Base-by-base conservation (phyloP, 2,797 vertebrate species). In the Chelmon rostratus region DNA sequence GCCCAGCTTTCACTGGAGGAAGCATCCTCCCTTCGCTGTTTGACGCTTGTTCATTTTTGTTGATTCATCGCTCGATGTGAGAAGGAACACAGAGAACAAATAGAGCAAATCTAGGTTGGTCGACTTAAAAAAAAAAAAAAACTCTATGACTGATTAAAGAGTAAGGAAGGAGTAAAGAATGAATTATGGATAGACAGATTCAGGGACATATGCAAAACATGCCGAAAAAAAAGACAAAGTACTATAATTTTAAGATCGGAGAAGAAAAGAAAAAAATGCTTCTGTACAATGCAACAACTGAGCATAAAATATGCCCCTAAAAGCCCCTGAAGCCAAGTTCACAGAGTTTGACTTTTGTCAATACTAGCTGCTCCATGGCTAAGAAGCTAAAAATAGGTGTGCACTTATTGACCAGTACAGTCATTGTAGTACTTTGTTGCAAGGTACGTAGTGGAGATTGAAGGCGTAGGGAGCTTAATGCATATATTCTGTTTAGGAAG, bases 331-430 rank as follows among this genome's bases (percentile, higher is more conserved):
- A 38, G 16, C 40, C 16, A 61, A 76, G 56, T 68, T 62, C 56
- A 68, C 38, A 53, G 59, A 57, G 38, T 61, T 68, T 21, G 31
- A 56, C 31, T 46, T 54, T 37, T 44, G 50, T 68, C 37, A 68
- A 53, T 37, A 63, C 56, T 25, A 5, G 9, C 44, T 65, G 28
- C 12, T 33, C 3, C 2, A 66, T 12, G 28, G 33, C 19, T n/a
- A 37, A n/a, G 9, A 53, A 13, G 42, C 23, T 49, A 49, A 40
- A 49, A 42, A 52, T 65, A 64, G 68, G 11, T 21, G 23, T 15
- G 38, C 7, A 10, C 40, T 15, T 56, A 42, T 59, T 40, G 44
- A 75, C 25, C 6, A 35, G 47, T 1, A 31, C 28, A 31, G 28
- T 31, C 6, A 38, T n/a, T 10, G 7, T 5, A 16, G 9, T 53